Conservation (phyloP, 1,140 invertebrate species). For the Elysia chlorotica region DNA sequence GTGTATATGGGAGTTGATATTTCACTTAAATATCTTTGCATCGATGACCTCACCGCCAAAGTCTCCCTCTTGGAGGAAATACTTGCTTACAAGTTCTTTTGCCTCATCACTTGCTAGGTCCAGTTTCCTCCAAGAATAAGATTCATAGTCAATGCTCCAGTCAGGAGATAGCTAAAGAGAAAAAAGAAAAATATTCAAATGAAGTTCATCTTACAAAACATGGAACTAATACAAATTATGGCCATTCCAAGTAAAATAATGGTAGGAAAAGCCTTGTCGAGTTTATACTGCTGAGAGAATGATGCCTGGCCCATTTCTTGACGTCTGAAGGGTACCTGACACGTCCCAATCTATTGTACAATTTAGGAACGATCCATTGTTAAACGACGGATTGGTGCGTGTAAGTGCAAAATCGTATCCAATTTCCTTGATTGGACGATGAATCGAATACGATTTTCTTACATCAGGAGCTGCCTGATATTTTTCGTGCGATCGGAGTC, state of each 20-base stretch:
- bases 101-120: constrained; percentile 81
- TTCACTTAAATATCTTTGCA: constrained; percentile 98
- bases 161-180: constrained; percentile 79
- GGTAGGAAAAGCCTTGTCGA: not conserved
- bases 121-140: constrained; percentile 95
- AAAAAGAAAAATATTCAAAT: constrained; percentile 21
- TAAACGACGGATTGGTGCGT: too few relatives aligned
- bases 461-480: too few relatives aligned
- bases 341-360: not conserved
- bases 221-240: not conserved
- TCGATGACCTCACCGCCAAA: constrained; percentile 93
- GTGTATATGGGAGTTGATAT: too few relatives aligned
- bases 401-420: too few relatives aligned
- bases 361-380: not conserved
- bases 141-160: constrained; percentile 97
- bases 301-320: not conserved
- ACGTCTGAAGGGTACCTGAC: not conserved
- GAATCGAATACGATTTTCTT: too few relatives aligned
- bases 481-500: too few relatives aligned
- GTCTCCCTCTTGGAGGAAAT: constrained; percentile 92
- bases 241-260: not conserved
- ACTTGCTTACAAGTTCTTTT: constrained; percentile 89
- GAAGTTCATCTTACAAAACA: too few relatives aligned
- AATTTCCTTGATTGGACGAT: too few relatives aligned
- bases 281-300: not conserved